Conservation (phyloP, 2,888 invertebrate species). For the Siphonodentalium dalli region DNA sequence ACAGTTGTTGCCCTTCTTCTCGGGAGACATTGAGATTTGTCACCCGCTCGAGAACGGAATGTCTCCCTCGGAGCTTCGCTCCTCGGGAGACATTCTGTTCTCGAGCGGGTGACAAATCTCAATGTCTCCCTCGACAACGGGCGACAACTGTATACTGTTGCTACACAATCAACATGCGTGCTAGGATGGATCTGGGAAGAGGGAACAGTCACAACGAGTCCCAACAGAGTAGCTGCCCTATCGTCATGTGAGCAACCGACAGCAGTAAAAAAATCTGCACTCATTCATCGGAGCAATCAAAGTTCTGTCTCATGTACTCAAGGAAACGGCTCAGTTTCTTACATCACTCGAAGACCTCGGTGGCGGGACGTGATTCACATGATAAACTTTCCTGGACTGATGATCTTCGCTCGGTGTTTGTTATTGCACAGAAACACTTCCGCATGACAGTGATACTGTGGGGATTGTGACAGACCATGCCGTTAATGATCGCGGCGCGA, state of each 20-base stretch:
- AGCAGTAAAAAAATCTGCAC: background rate
- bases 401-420: background rate
- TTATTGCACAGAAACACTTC: background rate
- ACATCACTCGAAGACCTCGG: constrained; percentile 5
- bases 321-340: background rate
- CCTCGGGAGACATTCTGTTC: too few species aligned
- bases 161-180: too few species aligned
- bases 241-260: background rate
- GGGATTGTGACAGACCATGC: constrained; percentile 13
- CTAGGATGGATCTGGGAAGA: background rate
- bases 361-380: constrained; percentile 1
- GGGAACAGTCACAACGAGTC: background rate
- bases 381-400: constrained; percentile 8
- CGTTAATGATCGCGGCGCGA: constrained; percentile 2
- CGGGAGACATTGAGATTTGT: too few species aligned
- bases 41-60: too few species aligned
- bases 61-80: too few species aligned
- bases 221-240: background rate
- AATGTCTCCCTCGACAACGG: too few species aligned
- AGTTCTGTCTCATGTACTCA: constrained; percentile 1
- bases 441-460: background rate
- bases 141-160: too few species aligned
- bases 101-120: too few species aligned
- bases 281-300: constrained; percentile 7
- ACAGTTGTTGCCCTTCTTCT: too few species aligned